These are phyloP conservation scores for Dasysyrphus albostriatus DNA, from an alignment of 2,888 invertebrate genomes.

Conservation along the genomic window DNA sequence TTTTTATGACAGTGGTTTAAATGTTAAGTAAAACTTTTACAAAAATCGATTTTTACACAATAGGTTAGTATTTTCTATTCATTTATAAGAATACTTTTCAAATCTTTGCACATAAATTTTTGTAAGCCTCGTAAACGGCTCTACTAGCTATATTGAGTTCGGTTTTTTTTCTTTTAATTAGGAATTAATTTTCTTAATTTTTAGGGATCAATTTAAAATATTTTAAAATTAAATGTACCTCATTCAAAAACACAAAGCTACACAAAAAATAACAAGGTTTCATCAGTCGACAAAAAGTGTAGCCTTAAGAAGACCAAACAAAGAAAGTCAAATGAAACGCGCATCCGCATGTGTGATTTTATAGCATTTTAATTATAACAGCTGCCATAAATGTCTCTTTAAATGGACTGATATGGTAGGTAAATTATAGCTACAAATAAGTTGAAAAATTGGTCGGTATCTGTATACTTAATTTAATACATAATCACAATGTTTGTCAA, in stretches of 20 bases:
- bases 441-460: neutral
- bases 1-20: no score
- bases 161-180: no score
- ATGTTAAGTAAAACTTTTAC: no score
- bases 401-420: slow-evolving; percentile 18
- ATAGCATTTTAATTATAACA: slow-evolving; percentile 53
- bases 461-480: slow-evolving; percentile 18
- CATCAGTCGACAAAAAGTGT: slow-evolving; percentile 16
- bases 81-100: no score
- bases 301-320: neutral
- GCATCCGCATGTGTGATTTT: slow-evolving; percentile 38
- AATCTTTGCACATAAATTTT: no score
- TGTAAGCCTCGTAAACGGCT: no score
- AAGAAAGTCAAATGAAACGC: slow-evolving; percentile 25
- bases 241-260: neutral
- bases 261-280: neutral
- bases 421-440: slow-evolving; percentile 46
- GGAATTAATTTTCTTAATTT: no score
- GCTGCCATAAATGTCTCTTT: slow-evolving; percentile 42
- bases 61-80: no score
- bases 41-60: no score
- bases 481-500: slow-evolving; percentile 41
- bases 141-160: no score
- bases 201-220: no score
- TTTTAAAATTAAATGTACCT: no score